Evolutionary conservation across 2,888 invertebrate species (phyloP).

Genomic region (Mylabris sibirica): DNA sequence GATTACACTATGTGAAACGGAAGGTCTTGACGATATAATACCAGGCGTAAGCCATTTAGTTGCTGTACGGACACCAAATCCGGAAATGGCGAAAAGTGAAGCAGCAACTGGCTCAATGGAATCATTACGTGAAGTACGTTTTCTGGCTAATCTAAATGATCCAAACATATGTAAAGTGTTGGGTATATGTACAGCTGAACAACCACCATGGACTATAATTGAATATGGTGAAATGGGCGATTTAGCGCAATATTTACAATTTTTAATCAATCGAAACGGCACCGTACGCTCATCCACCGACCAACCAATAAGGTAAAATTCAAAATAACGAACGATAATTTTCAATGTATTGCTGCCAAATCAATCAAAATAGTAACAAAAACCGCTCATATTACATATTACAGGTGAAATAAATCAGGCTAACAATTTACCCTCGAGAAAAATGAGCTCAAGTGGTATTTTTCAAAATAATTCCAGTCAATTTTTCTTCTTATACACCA

Average conservation of each 20-base stretch:
- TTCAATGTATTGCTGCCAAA: not conserved
- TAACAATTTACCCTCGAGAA: not conserved
- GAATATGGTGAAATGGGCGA: slow-evolving; percentile 81
- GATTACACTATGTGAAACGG: slow-evolving; percentile 66
- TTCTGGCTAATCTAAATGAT: slow-evolving; percentile 73
- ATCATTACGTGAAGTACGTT: slow-evolving; percentile 70
- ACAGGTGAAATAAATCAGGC: not conserved
- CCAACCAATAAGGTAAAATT: slow-evolving; percentile 54
- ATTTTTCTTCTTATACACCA: not conserved
- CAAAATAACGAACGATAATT: not conserved
- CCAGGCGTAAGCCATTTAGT: slow-evolving; percentile 63
- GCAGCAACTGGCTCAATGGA: slow-evolving; percentile 58
- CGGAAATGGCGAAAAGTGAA: slow-evolving; percentile 59
- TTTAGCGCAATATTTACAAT: slow-evolving; percentile 72
- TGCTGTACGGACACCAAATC: slow-evolving; percentile 64
- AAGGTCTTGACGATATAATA: slow-evolving; percentile 63
- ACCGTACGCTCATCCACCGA: slow-evolving; percentile 50
- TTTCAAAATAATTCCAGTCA: not conserved
- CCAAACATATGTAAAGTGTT: slow-evolving; percentile 72
- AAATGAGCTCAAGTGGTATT: not conserved
- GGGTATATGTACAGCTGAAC: slow-evolving; percentile 67
- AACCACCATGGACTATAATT: slow-evolving; percentile 73
- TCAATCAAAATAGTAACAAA: not conserved
- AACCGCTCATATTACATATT: not conserved
- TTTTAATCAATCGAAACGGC: slow-evolving; percentile 58